Evolutionary conservation across 2,797 vertebrate species (phyloP).

Genomic region (Triplophysa yarkandensis): DNA sequence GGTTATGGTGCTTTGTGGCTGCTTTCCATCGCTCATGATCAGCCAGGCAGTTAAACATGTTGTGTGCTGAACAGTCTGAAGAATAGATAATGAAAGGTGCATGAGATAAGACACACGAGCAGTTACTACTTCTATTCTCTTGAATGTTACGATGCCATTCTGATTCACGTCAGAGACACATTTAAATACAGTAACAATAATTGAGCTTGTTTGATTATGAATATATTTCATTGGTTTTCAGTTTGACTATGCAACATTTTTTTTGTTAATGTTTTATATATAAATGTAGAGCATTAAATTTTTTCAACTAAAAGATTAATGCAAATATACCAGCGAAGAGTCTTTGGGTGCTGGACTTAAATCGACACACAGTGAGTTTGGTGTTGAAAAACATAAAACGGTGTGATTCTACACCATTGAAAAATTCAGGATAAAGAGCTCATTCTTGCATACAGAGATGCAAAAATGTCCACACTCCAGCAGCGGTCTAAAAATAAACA

Average conservation of each 20-base stretch:
- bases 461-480: conserved; percentile 40
- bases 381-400: not conserved
- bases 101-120: conserved; percentile 26
- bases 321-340: no score
- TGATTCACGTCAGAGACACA: not conserved
- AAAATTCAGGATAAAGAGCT: not conserved
- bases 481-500: conserved; percentile 26
- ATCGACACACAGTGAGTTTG: no score
- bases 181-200: conserved; percentile 10
- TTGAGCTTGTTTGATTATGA: not conserved
- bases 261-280: not conserved
- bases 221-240: not conserved
- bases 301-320: no score
- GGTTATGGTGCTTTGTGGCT: conserved; percentile 14
- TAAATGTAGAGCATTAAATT: no score
- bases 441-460: conserved; percentile 6
- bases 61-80: conserved; percentile 9
- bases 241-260: not conserved
- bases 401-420: conserved; percentile 6
- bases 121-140: not conserved
- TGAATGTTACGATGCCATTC: not conserved
- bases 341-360: not conserved
- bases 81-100: conserved; percentile 9
- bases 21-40: conserved; percentile 21
- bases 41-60: conserved; percentile 22